Evolutionary conservation across 53 echinoderm and acorn worm genomes (phyloP).

Genomic region (Antedon mediterranea): DNA sequence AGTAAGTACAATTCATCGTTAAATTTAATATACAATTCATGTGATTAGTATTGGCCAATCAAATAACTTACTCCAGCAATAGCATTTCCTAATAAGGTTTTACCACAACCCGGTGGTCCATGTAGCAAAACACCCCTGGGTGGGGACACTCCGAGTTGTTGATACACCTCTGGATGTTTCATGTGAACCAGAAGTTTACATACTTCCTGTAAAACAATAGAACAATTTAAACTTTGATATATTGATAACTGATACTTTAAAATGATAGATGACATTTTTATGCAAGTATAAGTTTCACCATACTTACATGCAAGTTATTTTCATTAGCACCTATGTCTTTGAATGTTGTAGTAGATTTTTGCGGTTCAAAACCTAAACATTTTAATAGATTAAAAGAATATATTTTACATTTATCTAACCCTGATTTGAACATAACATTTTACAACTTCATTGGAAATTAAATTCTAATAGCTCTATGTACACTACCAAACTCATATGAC

Average conservation of each 20-base stretch:
- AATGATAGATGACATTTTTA: background rate
- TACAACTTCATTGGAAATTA: too few species aligned
- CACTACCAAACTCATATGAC: too few species aligned
- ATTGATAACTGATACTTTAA: constrained; percentile 1
- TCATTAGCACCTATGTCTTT: constrained; percentile 89
- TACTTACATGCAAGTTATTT: constrained; percentile 50
- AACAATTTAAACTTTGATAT: background rate
- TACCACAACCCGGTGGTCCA: constrained; percentile 98
- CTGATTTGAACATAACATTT: too few species aligned
- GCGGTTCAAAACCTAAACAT: constrained; percentile 69
- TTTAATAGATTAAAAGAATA: too few species aligned
- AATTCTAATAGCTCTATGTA: too few species aligned
- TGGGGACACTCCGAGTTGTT: constrained; percentile 85
- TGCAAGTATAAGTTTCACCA: too few species aligned
- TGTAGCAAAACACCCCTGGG: constrained; percentile 88
- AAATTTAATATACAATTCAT: background rate
- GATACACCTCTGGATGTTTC: constrained; percentile 88
- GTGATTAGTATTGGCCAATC: background rate
- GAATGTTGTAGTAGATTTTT: constrained; percentile 53
- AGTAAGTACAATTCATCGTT: too few species aligned
- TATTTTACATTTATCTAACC: too few species aligned
- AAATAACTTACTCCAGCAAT: constrained; percentile 83
- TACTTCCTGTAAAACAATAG: constrained; percentile 41
- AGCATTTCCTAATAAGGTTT: constrained; percentile 87
- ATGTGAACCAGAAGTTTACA: constrained; percentile 87